Evolutionary conservation across 2,888 invertebrate species (phyloP).

Genomic region (Tyria jacobaeae): DNA sequence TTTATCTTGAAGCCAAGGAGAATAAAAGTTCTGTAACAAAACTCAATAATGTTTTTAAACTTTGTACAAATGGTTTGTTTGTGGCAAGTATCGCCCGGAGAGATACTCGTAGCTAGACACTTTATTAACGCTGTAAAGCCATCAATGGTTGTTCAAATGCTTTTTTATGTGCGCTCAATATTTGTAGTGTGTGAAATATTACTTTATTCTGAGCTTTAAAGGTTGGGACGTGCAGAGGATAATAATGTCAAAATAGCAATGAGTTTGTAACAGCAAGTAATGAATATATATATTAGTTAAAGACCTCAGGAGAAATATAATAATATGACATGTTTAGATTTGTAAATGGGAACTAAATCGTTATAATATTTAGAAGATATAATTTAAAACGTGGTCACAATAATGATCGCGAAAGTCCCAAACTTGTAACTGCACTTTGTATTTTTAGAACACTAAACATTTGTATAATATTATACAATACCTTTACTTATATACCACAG

Average conservation of each 20-base stretch:
- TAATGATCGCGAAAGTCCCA: no score
- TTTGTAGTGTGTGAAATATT: neutral
- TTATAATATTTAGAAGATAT: no score
- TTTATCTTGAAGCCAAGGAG: conserved; percentile 1
- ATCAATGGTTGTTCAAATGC: neutral
- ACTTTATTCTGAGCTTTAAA: neutral
- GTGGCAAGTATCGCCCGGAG: conserved; percentile 27
- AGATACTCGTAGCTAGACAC: conserved; percentile 11
- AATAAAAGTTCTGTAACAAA: conserved; percentile 6
- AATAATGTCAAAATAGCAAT: neutral
- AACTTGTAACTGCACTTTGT: no score
- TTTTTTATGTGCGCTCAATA: neutral
- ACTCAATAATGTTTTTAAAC: conserved; percentile 23
- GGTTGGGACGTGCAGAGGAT: neutral
- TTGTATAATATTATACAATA: no score
- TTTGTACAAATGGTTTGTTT: conserved; percentile 35
- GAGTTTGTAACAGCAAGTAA: neutral
- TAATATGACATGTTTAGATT: no score
- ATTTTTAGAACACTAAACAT: no score
- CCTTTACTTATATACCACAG: no score
- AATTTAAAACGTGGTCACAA: no score
- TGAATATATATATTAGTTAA: no score
- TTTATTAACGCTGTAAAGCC: conserved; percentile 3
- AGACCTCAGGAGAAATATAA: no score
- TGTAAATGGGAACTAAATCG: no score